Base-by-base conservation (phyloP, 2,888 invertebrate species). In the Rhopalosiphum nymphaeae region DNA sequence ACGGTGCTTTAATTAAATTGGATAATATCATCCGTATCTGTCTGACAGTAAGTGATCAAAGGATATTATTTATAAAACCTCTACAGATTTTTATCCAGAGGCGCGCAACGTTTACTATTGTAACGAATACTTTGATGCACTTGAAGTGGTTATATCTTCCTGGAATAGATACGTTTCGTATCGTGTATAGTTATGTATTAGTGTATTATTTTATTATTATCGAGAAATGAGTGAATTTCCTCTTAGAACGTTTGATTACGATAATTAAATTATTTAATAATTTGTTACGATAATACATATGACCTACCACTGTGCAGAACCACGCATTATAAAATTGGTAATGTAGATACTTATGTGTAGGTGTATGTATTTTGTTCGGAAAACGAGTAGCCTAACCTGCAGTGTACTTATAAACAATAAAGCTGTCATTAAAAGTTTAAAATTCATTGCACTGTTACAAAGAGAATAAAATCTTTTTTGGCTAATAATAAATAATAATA, bases 1-100 rank as follows among this genome's bases (percentile, higher is more conserved):
- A 57, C 56, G 86, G 89, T 53, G 86, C 46, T 78, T 93, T 93
- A 89, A 93, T 93, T 93, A 61, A 93, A 93, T 93, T 56, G 44
- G 49, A 94, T 91, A 91, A 53, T 67, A 49, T 85, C n/a, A 42
- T 84, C 46, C 49, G 87, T n/a, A 29, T 29, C 29, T 61, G 29
- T 78, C 90, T 49, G 88, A 91, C 88, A 89, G 92, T 89, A 56
- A 93, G 89, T 44, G 42, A 89, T 56, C 88, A 78, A 78, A 56
- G 25, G 53, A 93, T 78, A 44, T 42, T 42, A 56, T 46, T 53
- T 88, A 13, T 87, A 88, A 53, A 92, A 53, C 53, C 36, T 78
- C 67, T 36, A 29, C 5, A 86, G 49, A 86, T 44, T 53, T 84
- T 7, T 61, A 56, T 56, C 29, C 25, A n/a, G 44, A 86, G 25